Evolutionary conservation across 2,797 vertebrate genomes (phyloP).

Genomic region (Molossus alvarezi): DNA sequence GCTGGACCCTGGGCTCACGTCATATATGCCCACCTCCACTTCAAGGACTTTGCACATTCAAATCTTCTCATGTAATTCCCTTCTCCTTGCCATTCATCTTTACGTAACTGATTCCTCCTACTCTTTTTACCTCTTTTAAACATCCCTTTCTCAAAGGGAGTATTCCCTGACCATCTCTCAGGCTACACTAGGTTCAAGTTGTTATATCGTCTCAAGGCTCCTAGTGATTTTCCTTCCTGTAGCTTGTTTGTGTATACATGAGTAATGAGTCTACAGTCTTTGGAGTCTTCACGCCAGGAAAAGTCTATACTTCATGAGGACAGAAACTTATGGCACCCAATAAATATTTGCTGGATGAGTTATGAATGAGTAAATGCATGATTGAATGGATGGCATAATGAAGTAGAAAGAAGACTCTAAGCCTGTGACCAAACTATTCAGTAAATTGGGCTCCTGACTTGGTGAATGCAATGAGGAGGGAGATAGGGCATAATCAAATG

Average conservation of each 20-base stretch:
- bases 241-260: background rate
- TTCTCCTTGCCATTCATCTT: background rate
- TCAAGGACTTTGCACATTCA: too few species aligned
- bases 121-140: background rate
- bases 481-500: background rate
- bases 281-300: background rate
- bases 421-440: background rate
- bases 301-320: background rate
- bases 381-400: slow-evolving; percentile 10
- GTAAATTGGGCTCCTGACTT: background rate
- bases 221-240: background rate
- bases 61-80: background rate
- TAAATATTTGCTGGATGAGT: background rate
- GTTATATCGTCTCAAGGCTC: background rate
- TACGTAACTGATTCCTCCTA: background rate
- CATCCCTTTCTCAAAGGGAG: background rate
- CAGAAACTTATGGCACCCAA: background rate
- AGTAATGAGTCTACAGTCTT: background rate
- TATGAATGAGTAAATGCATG: background rate
- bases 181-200: background rate
- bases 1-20: background rate
- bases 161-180: background rate
- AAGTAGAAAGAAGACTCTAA: background rate
- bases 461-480: background rate
- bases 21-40: too few species aligned